Evolutionary conservation across 2,797 vertebrate species (phyloP).

Genomic region (Crypturellus tataupa): DNA sequence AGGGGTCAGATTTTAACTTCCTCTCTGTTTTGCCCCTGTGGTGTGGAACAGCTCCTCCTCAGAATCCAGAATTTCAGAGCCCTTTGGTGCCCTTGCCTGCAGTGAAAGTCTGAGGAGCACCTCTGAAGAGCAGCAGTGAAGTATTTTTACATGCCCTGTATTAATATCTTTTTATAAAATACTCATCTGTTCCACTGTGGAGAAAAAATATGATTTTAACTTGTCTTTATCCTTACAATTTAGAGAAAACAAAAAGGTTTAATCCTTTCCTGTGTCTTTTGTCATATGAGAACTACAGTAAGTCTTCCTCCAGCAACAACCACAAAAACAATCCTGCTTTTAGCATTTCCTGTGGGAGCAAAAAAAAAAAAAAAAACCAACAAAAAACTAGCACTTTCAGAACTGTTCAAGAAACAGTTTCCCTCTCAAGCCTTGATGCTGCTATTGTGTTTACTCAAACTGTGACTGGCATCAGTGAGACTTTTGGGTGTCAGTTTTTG

Average conservation of each 20-base stretch:
- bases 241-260: neutral
- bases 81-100: neutral
- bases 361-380: neutral
- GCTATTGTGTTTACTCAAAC: neutral
- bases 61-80: neutral
- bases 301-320: conserved; percentile 23
- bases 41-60: neutral
- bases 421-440: neutral
- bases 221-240: neutral
- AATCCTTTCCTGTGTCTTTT: conserved; percentile 34
- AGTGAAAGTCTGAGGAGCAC: neutral
- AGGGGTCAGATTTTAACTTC: neutral
- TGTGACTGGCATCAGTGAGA: neutral
- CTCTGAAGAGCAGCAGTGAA: neutral
- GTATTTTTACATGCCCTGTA: neutral
- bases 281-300: neutral
- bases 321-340: conserved; percentile 26
- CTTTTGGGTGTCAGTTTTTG: neutral
- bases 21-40: neutral
- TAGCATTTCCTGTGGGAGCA: conserved; percentile 30
- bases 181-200: neutral
- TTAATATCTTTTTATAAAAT: neutral
- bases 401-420: conserved; percentile 8
- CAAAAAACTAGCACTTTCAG: neutral
- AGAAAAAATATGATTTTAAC: neutral